These are phyloP conservation scores for Rhabdomys dilectus DNA, from an alignment of 2,113 vertebrate genomes.

Conservation along the genomic window DNA sequence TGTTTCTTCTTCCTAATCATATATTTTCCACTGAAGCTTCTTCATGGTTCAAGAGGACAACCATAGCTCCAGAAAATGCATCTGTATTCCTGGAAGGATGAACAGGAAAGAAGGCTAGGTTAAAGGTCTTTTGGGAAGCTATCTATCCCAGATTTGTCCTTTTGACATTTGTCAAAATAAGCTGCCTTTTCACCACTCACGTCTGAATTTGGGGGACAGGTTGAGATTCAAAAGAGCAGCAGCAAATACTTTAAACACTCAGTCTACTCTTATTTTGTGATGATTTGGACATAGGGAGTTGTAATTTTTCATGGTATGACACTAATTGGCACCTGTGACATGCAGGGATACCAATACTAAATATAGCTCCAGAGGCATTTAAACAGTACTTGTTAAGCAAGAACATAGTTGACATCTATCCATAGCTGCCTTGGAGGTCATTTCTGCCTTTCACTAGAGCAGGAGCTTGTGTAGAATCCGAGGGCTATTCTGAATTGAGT, in stretches of 20 bases:
- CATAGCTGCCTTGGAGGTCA: not conserved
- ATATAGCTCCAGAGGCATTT: slow-evolving; percentile 43
- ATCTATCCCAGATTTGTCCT: not conserved
- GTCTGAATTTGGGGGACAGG: not conserved
- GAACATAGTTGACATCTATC: slow-evolving; percentile 1
- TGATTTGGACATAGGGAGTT: not conserved
- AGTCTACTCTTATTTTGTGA: not conserved
- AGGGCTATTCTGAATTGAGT: not conserved
- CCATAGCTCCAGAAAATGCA: not conserved
- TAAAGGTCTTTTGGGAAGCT: not conserved
- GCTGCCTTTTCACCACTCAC: not conserved
- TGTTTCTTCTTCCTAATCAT: not conserved
- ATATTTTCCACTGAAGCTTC: not conserved
- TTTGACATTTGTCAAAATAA: not conserved
- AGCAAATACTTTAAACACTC: not conserved
- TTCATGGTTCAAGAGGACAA: not conserved
- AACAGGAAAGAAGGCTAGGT: not conserved
- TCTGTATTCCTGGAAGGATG: not conserved
- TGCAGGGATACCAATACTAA: slow-evolving; percentile 14
- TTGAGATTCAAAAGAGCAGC: not conserved
- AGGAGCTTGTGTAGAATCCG: not conserved
- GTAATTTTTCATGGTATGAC: slow-evolving; percentile 30
- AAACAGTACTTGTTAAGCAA: slow-evolving; percentile 16
- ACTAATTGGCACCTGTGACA: slow-evolving; percentile 13
- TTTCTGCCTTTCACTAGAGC: not conserved